Percentiles rank a stretch among this genome's conserved stretches.
Evolutionary conservation across 2,113 vertebrate genomes (phyloP).

Genomic region (Anguilla japonica): DNA sequence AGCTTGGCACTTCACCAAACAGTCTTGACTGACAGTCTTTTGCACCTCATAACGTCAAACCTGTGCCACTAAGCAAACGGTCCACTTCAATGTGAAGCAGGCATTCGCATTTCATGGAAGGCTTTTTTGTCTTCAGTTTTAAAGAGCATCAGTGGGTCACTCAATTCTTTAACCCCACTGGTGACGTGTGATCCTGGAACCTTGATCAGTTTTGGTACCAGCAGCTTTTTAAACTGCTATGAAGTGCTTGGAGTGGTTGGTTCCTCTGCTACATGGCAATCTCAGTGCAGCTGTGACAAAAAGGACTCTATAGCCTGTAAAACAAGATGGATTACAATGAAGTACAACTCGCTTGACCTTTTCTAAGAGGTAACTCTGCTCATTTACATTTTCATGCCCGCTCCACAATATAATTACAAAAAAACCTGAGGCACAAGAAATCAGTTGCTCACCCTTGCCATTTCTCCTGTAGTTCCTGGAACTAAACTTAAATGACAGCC

Average conservation of each 20-base stretch:
- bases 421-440: slow-evolving; percentile 7
- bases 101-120: slow-evolving; percentile 44
- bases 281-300: slow-evolving; percentile 83
- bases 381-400: not conserved
- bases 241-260: slow-evolving; percentile 32
- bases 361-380: not conserved
- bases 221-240: slow-evolving; percentile 30
- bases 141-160: slow-evolving; percentile 56
- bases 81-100: slow-evolving; percentile 84
- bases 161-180: slow-evolving; percentile 52
- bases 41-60: slow-evolving; percentile 29
- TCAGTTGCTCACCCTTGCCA: slow-evolving; percentile 75
- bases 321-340: slow-evolving; percentile 11
- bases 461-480: slow-evolving; percentile 80
- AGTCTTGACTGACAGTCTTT: slow-evolving; percentile 17
- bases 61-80: slow-evolving; percentile 43
- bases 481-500: slow-evolving; percentile 74
- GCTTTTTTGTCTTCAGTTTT: slow-evolving; percentile 64
- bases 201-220: slow-evolving; percentile 50
- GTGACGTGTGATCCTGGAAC: slow-evolving; percentile 56
- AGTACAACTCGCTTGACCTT: not conserved
- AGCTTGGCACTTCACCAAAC: slow-evolving; percentile 37
- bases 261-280: slow-evolving; percentile 27
- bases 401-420: not conserved
- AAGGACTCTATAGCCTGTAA: slow-evolving; percentile 81